A percentile compares a stretch with the other conserved stretches of the same genome.
These are phyloP conservation scores for Catamblyrhynchus diadema DNA, from an alignment of 2,797 vertebrate species.

Conservation along the genomic window DNA sequence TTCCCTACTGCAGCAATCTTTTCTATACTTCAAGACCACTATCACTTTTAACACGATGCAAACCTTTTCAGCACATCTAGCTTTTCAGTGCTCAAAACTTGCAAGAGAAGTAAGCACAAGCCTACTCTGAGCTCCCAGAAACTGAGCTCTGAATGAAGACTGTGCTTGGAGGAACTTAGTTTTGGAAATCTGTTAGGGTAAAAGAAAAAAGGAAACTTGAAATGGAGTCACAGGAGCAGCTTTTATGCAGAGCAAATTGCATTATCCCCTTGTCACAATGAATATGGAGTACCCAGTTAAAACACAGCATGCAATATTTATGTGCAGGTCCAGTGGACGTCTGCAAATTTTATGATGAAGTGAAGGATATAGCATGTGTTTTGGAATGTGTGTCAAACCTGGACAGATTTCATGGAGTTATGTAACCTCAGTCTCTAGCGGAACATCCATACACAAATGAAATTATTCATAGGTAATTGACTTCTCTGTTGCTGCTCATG, in stretches of 20 bases:
- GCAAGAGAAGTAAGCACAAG: not conserved
- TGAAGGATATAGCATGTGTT: not conserved
- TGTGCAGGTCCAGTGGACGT: not conserved
- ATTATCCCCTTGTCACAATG: slow-evolving; percentile 15
- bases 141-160: not conserved
- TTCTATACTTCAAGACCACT: not conserved
- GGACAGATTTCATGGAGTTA: not conserved
- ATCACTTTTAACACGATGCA: rapidly evolving
- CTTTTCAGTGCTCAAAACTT: not conserved
- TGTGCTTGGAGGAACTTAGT: not conserved
- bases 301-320: slow-evolving; percentile 44
- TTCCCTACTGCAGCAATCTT: not conserved
- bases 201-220: not conserved
- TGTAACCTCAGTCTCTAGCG: not conserved
- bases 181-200: not conserved
- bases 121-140: not conserved
- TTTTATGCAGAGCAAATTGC: not conserved
- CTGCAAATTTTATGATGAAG: slow-evolving; percentile 45
- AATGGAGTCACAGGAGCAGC: not conserved
- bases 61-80: not conserved
- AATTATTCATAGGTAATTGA: not conserved
- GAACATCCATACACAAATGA: not conserved
- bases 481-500: not conserved
- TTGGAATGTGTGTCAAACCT: not conserved
- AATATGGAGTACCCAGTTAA: not conserved